Base-by-base conservation (phyloP, 1,140 invertebrate species). In the Heliconius hermathena region DNA sequence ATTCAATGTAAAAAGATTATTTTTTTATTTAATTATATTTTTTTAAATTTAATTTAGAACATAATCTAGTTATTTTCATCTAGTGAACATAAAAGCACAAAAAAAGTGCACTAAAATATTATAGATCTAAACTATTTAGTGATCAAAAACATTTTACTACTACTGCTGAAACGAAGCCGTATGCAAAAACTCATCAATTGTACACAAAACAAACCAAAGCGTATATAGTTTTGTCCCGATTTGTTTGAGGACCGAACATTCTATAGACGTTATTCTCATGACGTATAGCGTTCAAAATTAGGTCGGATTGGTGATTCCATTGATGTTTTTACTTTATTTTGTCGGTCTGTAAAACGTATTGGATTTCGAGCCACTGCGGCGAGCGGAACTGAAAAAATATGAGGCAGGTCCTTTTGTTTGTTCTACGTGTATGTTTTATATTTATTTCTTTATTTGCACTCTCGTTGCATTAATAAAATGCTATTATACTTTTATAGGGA, bases 261-360 rank as follows among this genome's bases (percentile, higher is more conserved):
- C 79, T 82, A 49, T 82, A 80, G 85, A 89, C 87, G 85, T 90
- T 90, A 90, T 90, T 90, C 86, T 85, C 81, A 89, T 87, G 87
- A 90, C 83, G 84, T 85, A 91, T 88, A 85, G 85, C 85, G 87
- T 88, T 87, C 84, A 88, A 88, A 90, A 91, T 91, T 92, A 90
- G 91, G 88, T 88, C 85, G 89, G 88, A 91, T 92, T 90, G 89
- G 90, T 91, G 90, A 91, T 91, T 90, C 90, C 87, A 87, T 72
- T 78, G 87, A 83, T 70, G 82, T 87, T 88, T 88, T 89, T 87
- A 78, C 79, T 83, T 78, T 79, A 83, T 86, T 84, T 81, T 82
- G 81, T 82, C 79, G 83, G 82, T 26, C 72, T 66, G 49, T 81
- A 75, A 81, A 46, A 36, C 57, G 78, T 90, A 88, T 91, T 86